phyloP scores from a whole-genome alignment of 1,140 invertebrate genomes.

The Scaptodrosophila lebanonensis region DNA sequence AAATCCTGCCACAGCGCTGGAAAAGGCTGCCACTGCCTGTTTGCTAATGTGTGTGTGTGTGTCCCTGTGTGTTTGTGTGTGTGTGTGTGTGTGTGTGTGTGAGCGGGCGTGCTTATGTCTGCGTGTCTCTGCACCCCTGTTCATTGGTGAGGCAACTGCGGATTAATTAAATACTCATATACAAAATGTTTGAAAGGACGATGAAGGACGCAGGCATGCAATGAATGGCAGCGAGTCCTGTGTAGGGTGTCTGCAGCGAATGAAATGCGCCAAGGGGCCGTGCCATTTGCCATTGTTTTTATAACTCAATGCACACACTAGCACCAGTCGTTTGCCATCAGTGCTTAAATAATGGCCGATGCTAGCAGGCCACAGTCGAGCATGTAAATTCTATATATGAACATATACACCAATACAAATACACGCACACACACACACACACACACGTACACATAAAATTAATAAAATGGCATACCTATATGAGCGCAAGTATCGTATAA shows the following conservation, averaged over 20 bases:
- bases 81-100: not conserved
- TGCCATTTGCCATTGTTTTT: slow-evolving; percentile 66
- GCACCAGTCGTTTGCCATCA: slow-evolving; percentile 42
- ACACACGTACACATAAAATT: slow-evolving; percentile 2
- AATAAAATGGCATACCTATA: too few relatives aligned
- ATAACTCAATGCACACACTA: slow-evolving; percentile 51
- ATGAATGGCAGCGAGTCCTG: slow-evolving; percentile 12
- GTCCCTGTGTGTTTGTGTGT: not conserved
- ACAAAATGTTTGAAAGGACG: slow-evolving; percentile 50
- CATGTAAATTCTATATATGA: too few relatives aligned
- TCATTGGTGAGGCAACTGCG: slow-evolving; percentile 63
- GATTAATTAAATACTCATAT: slow-evolving; percentile 74
- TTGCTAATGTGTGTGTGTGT: not conserved
- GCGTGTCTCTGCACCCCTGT: slow-evolving; percentile 28
- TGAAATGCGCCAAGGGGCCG: slow-evolving; percentile 1
- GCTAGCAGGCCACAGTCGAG: too few relatives aligned
- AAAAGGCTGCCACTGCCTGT: not conserved
- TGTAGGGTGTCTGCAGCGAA: slow-evolving; percentile 21
- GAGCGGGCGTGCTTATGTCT: not conserved
- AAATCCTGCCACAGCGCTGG: not conserved
- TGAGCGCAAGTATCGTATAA: too few relatives aligned
- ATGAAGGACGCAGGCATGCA: slow-evolving; percentile 15
- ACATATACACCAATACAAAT: slow-evolving; percentile 1
- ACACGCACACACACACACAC: not conserved
- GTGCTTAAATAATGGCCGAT: slow-evolving; percentile 44